phyloP scores from a whole-genome alignment of 2,797 vertebrate species.

The Neoniphon sammara region DNA sequence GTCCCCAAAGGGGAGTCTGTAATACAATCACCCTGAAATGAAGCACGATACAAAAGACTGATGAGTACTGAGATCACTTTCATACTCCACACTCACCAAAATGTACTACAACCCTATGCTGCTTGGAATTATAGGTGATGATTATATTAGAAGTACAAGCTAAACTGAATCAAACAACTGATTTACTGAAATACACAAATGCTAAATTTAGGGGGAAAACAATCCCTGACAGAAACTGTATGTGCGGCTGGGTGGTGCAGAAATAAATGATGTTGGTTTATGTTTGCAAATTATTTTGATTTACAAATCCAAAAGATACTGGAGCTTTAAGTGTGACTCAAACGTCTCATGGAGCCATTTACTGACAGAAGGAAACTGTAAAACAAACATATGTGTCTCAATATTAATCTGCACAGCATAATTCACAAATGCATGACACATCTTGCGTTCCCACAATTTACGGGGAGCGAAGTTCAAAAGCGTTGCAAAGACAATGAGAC shows the following conservation, averaged over 20 bases:
- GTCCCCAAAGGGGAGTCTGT: conserved; percentile 63
- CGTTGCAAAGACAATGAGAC: conserved; percentile 81
- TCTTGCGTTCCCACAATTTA: conserved; percentile 70
- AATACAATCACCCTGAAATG: conserved; percentile 69
- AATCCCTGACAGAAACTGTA: background rate
- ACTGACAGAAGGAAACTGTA: conserved; percentile 29
- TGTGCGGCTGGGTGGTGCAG: background rate
- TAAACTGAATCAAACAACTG: background rate
- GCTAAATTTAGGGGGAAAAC: background rate
- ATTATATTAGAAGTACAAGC: background rate
- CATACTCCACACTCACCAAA: conserved; percentile 48
- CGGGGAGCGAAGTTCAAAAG: conserved; percentile 77
- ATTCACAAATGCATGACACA: conserved; percentile 70
- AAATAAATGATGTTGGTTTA: background rate
- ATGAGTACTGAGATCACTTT: conserved; percentile 69
- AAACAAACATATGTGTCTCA: conserved; percentile 41
- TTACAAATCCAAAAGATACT: conserved; percentile 39
- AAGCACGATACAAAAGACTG: conserved; percentile 74
- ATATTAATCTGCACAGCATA: conserved; percentile 55
- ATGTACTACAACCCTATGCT: conserved; percentile 36
- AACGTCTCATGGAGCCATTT: conserved; percentile 11
- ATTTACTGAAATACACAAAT: background rate
- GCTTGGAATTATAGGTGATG: conserved; percentile 12
- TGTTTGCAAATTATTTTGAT: conserved; percentile 37
- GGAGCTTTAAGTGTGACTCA: conserved; percentile 41